These are phyloP conservation scores for Drosophila trapezifrons DNA, from an alignment of 1,140 invertebrate species.

Conservation along the genomic window DNA sequence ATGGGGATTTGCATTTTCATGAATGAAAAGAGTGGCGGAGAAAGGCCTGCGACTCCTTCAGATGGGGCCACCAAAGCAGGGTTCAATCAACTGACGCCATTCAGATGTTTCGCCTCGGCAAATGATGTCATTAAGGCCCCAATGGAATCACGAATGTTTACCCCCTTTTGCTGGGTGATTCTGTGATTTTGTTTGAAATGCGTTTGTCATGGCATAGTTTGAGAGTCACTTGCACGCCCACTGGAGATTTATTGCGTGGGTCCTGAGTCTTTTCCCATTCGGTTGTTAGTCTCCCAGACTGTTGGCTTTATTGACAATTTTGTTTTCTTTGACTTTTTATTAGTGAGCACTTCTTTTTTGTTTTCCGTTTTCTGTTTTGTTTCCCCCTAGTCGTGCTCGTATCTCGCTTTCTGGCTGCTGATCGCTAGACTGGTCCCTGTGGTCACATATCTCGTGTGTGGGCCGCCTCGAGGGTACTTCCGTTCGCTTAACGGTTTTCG, in stretches of 20 bases:
- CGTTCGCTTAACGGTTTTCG: slow-evolving; percentile 67
- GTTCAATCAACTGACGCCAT: slow-evolving; percentile 71
- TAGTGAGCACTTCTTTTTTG: slow-evolving; percentile 69
- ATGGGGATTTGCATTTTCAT: slow-evolving; percentile 76
- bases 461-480: slow-evolving; percentile 73
- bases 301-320: slow-evolving; percentile 72
- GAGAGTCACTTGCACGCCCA: slow-evolving; percentile 61
- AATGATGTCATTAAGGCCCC: slow-evolving; percentile 72
- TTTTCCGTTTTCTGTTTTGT: too few relatives aligned
- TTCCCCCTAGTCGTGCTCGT: neutral
- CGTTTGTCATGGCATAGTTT: slow-evolving; percentile 73
- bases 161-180: slow-evolving; percentile 1
- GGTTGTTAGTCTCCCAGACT: slow-evolving; percentile 39
- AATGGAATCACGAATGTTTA: slow-evolving; percentile 61
- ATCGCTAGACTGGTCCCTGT: slow-evolving; percentile 19
- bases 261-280: slow-evolving; percentile 44
- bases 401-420: slow-evolving; percentile 13
- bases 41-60: slow-evolving; percentile 55
- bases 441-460: slow-evolving; percentile 59
- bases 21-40: slow-evolving; percentile 65
- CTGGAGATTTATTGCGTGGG: slow-evolving; percentile 61
- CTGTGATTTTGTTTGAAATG: slow-evolving; percentile 40
- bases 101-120: slow-evolving; percentile 41
- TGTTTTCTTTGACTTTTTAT: slow-evolving; percentile 60
- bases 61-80: slow-evolving; percentile 57